Evolutionary conservation across 1,140 invertebrate genomes (phyloP).

Genomic region (Pemphigus obesinymphae): DNA sequence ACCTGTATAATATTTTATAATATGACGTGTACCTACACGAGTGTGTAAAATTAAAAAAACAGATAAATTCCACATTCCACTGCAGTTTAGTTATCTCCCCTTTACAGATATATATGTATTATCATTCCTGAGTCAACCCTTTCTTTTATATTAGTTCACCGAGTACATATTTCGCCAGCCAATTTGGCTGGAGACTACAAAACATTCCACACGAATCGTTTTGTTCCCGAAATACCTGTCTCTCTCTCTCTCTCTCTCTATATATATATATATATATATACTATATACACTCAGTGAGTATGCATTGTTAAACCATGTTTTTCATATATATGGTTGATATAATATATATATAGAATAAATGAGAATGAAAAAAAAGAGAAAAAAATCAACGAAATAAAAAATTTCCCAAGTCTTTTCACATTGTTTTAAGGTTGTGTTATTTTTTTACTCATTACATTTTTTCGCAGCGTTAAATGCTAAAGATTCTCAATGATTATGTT

Average conservation of each 20-base stretch:
- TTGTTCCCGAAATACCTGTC: slow-evolving; percentile 15
- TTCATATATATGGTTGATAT: too few relatives aligned
- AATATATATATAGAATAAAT: too few relatives aligned
- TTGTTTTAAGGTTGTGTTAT: not conserved
- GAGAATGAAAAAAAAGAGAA: too few relatives aligned
- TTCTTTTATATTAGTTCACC: not conserved
- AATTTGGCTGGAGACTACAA: not conserved
- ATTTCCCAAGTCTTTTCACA: not conserved
- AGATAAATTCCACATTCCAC: not conserved
- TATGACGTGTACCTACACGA: not conserved
- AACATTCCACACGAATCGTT: slow-evolving; percentile 25
- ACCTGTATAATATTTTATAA: not conserved
- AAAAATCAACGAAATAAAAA: not conserved
- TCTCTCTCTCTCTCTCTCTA: too few relatives aligned
- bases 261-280: too few relatives aligned
- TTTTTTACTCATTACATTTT: not conserved
- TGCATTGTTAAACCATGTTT: slow-evolving; percentile 28
- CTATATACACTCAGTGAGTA: too few relatives aligned
- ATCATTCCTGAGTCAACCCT: not conserved
- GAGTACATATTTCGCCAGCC: not conserved
- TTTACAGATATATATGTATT: not conserved
- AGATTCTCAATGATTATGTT: not conserved
- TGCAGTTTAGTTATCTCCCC: not conserved
- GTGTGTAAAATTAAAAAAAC: too few relatives aligned
- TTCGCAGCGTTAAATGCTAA: not conserved